phyloP scores from a whole-genome alignment of 2,797 vertebrate species.

The Artibeus jamaicensis region DNA sequence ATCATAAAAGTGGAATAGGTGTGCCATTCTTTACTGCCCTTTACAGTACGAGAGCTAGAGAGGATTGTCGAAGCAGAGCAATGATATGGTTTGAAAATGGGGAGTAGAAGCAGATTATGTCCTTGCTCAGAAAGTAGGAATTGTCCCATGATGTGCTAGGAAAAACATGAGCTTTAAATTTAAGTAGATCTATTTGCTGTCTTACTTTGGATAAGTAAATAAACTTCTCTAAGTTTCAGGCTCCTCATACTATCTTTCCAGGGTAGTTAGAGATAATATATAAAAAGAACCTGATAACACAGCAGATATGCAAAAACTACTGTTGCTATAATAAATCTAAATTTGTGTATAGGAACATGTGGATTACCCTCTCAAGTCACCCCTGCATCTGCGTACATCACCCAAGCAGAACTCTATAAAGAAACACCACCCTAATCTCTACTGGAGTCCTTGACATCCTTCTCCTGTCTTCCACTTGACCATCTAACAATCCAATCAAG shows the following conservation, averaged over 20 bases:
- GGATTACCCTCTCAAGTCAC: neutral
- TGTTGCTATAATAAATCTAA: neutral
- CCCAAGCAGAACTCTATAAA: neutral
- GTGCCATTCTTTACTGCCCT: neutral
- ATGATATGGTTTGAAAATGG: neutral
- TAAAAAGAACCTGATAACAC: neutral
- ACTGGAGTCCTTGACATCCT: neutral
- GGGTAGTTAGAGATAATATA: neutral
- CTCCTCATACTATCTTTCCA: neutral
- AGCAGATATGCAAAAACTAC: neutral
- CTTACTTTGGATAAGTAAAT: neutral
- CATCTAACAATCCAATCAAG: neutral
- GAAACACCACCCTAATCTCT: neutral
- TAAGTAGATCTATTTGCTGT: neutral
- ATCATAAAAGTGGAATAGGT: neutral
- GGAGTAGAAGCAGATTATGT: neutral
- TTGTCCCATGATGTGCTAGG: neutral
- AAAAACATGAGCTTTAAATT: neutral
- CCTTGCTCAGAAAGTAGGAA: neutral
- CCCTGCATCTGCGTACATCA: neutral
- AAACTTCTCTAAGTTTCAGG: neutral
- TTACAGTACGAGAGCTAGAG: neutral
- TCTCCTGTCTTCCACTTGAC: neutral
- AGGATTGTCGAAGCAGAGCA: neutral
- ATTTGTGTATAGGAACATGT: neutral